Percentiles rank a stretch among this genome's conserved stretches.
Evolutionary conservation across 2,797 vertebrate genomes (phyloP).

Genomic region (Perodicticus potto): DNA sequence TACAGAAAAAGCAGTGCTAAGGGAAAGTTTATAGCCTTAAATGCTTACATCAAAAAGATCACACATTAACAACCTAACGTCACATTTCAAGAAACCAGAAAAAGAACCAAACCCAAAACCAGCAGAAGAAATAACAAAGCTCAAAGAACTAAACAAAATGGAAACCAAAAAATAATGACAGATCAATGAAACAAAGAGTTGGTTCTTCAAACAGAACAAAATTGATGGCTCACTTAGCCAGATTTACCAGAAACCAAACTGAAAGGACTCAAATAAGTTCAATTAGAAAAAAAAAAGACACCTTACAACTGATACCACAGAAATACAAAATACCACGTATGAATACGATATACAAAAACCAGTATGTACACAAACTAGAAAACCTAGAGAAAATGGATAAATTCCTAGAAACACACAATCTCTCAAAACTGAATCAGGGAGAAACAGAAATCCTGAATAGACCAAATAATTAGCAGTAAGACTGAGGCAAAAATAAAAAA

Average conservation of each 20-base stretch:
- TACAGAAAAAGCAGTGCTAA: not conserved
- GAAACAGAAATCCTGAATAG: not conserved
- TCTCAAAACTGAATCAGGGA: not conserved
- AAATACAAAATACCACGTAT: not conserved
- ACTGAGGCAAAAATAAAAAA: not conserved
- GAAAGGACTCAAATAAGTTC: not conserved
- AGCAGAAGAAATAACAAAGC: not conserved
- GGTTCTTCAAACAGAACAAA: not conserved
- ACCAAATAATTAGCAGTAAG: not conserved
- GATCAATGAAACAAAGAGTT: not conserved
- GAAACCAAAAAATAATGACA: not conserved
- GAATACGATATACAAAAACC: not conserved
- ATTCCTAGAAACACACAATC: not conserved
- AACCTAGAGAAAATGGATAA: not conserved
- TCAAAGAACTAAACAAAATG: not conserved
- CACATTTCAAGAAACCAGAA: not conserved
- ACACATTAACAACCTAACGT: not conserved
- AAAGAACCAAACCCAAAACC: not conserved
- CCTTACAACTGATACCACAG: not conserved
- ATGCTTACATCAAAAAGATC: not conserved
- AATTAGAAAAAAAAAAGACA: not conserved
- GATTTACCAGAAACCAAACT: not conserved
- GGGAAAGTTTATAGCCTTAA: not conserved
- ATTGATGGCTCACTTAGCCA: not conserved
- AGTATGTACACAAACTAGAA: not conserved